Evolutionary conservation across 2,113 vertebrate species (phyloP).

Genomic region (Hyaena hyaena): DNA sequence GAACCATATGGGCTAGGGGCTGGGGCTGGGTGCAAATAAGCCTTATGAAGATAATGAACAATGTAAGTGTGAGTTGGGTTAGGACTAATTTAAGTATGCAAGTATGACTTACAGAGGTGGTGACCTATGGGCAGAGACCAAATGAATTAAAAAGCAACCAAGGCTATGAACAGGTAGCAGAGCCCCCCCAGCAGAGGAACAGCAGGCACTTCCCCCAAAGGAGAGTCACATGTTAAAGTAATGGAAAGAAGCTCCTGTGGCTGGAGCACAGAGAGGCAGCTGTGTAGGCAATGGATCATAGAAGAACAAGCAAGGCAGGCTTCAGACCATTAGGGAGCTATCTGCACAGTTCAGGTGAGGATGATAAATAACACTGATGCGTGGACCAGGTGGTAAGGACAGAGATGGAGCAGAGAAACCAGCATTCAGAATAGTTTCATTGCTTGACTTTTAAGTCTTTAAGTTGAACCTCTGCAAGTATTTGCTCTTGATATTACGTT

Average conservation of each 20-base stretch:
- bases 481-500: constrained; percentile 31
- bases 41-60: background rate
- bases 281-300: background rate
- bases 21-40: background rate
- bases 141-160: background rate
- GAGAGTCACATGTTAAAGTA: background rate
- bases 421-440: background rate
- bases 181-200: background rate
- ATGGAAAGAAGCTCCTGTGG: background rate
- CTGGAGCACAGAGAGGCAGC: background rate
- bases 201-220: accelerated
- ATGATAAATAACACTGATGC: background rate
- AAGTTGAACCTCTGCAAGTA: constrained; percentile 11
- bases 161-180: accelerated
- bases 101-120: background rate
- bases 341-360: background rate
- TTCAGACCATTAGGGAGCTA: background rate
- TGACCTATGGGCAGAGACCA: background rate
- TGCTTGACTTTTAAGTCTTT: constrained; percentile 43
- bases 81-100: background rate
- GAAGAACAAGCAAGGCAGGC: background rate
- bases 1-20: background rate
- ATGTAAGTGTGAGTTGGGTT: background rate
- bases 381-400: accelerated
- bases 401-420: background rate